Evolutionary conservation across 2,888 invertebrate species (phyloP).

Genomic region (Clitarchus hookeri): DNA sequence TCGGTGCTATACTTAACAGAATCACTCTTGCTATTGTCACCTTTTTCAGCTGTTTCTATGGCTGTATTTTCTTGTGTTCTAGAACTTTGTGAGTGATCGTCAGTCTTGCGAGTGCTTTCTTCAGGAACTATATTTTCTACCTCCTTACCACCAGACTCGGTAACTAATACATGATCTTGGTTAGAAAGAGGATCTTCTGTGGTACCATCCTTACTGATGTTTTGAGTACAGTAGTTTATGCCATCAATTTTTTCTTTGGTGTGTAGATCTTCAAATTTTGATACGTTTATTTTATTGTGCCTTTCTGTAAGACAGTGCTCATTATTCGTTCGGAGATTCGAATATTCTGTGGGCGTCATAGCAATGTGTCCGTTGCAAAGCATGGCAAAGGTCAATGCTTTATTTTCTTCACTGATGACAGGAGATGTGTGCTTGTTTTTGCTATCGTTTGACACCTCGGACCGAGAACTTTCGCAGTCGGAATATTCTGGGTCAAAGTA

Average conservation of each 20-base stretch:
- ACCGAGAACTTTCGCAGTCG: conserved; percentile 40
- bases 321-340: neutral
- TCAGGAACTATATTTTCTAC: neutral
- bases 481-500: conserved; percentile 57
- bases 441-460: conserved; percentile 32
- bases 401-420: neutral
- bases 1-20: neutral
- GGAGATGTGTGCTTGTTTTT: conserved; percentile 28
- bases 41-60: neutral
- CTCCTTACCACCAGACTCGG: neutral
- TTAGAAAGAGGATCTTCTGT: neutral
- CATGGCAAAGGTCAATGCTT: neutral
- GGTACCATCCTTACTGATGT: neutral
- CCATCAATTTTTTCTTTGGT: neutral
- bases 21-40: neutral
- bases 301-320: neutral
- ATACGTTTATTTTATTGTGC: neutral
- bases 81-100: neutral
- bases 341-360: neutral
- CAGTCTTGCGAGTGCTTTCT: neutral
- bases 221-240: neutral
- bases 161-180: neutral
- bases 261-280: neutral
- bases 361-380: conserved; percentile 15
- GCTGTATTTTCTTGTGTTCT: neutral